Base-by-base conservation (phyloP, 2,797 vertebrate species). In the Hypotaenidia okinawae region DNA sequence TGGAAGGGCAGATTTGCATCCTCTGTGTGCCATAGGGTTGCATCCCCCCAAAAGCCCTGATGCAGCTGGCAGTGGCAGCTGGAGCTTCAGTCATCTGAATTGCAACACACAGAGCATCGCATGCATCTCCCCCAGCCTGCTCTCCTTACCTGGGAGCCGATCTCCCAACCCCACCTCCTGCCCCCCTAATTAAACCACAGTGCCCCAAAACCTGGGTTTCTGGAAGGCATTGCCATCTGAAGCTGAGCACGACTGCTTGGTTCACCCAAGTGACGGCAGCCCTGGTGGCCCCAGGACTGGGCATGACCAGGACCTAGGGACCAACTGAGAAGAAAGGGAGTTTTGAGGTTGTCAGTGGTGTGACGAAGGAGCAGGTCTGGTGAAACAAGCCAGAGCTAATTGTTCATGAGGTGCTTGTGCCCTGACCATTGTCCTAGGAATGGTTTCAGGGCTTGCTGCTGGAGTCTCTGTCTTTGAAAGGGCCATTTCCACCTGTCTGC, bases 251-350 rank as follows among this genome's bases (percentile, higher is more conserved):
- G 0, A 22, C 49, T 28, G 28, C 18, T 47, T 0, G 0, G 24
- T 73, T 77, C 55, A 41, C n/a, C 0, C 1, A 51, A 27, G 49
- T 63, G 43, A 47, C 0, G 0, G 69, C 4, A 6, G n/a, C 30
- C 25, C 23, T 0, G 1, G 13, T 10, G 3, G 1, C 55, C 61
- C 52, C 0, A 2, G 28, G n/a, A n/a, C 37, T 59, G 37, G 25
- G 11, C 32, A 41, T 1, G 1, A 13, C 33, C 37, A 57, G n/a
- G 39, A 39, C 22, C 17, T 28, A 63, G 54, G 77, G 68, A 52
- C 37, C 0, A 3, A 39, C n/a, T 12, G 43, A 82, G 51, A 73
- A 54, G 37, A 63, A 59, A 72, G 47, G 1, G 10, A 85, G 14
- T 76, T 81, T 77, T 68, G 35, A 81, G 33, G 19, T 28, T 0